A percentile compares a stretch with the other conserved stretches of the same genome.
These are phyloP conservation scores for Gisinianus flammeolus DNA, from an alignment of 2,888 invertebrate species.

Conservation along the genomic window DNA sequence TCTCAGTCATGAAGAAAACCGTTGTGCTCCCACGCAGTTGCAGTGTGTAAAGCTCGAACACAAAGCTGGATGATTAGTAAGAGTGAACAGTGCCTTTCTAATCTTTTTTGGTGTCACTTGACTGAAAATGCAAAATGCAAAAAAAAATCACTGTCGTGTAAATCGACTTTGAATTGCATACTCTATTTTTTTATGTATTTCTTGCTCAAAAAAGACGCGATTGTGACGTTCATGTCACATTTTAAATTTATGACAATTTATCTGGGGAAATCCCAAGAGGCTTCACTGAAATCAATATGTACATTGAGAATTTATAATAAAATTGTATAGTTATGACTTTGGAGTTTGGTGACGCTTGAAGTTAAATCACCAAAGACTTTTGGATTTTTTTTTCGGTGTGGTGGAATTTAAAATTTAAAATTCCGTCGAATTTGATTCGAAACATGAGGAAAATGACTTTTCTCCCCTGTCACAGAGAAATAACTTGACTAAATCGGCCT, in stretches of 20 bases:
- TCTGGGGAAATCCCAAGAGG: too few species aligned
- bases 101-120: background rate
- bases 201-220: too few species aligned
- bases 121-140: background rate
- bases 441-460: background rate
- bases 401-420: too few species aligned
- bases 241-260: background rate
- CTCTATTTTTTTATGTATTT: too few species aligned
- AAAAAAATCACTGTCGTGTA: background rate
- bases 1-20: background rate
- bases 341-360: too few species aligned
- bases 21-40: background rate
- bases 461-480: background rate
- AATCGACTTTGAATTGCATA: too few species aligned
- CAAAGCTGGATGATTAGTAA: background rate
- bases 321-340: too few species aligned
- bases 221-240: background rate
- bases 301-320: background rate
- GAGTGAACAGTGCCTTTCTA: background rate
- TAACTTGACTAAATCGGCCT: too few species aligned
- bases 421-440: background rate
- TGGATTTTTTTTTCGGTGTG: too few species aligned
- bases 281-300: too few species aligned
- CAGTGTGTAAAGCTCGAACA: too few species aligned
- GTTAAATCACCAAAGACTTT: too few species aligned